These are phyloP conservation scores for Picus viridis DNA, from an alignment of 2,797 vertebrate genomes.

Conservation along the genomic window DNA sequence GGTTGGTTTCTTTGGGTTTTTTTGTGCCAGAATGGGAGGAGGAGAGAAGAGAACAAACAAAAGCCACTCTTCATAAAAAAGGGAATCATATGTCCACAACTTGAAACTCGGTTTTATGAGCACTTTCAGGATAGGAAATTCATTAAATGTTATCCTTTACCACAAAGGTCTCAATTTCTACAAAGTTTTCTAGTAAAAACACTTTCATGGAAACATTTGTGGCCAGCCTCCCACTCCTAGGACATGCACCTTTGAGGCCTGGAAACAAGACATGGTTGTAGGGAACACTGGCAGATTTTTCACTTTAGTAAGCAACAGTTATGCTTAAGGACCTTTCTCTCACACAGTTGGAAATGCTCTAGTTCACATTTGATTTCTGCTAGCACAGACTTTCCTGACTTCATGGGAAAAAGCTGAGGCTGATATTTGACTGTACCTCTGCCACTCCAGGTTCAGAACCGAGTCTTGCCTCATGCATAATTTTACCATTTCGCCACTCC, in stretches of 20 bases:
- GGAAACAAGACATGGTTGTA: not conserved
- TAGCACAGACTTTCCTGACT: not conserved
- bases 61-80: not conserved
- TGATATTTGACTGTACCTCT: not conserved
- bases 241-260: not conserved
- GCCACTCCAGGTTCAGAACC: not conserved
- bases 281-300: not conserved
- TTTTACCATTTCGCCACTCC: not conserved
- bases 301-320: not conserved
- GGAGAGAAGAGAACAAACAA: accelerated
- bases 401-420: not conserved
- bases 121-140: constrained; percentile 13
- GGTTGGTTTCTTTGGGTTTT: not conserved
- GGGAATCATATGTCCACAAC: not conserved
- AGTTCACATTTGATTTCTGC: not conserved
- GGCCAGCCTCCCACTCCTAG: not conserved
- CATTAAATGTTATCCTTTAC: not conserved
- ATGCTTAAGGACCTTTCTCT: not conserved
- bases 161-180: constrained; percentile 1
- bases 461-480: not conserved
- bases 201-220: not conserved
- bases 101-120: not conserved
- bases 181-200: constrained; percentile 7
- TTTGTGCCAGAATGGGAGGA: not conserved
- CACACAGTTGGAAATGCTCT: not conserved